Base-by-base conservation (phyloP, 2,113 vertebrate species). In the Corynorhinus townsendii region DNA sequence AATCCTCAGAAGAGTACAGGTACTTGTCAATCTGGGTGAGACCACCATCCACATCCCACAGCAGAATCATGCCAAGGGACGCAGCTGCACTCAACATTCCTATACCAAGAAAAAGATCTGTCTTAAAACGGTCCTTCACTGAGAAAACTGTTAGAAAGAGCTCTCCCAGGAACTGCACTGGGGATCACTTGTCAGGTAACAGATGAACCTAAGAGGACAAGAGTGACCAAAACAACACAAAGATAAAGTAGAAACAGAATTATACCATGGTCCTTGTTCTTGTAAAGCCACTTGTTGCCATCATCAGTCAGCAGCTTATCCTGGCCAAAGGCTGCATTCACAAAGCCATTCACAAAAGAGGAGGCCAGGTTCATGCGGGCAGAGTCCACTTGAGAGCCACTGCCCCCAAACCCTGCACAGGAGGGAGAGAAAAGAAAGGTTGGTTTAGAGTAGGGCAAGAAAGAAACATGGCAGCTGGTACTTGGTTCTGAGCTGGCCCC, bases 11-110 rank as follows among this genome's bases (percentile, higher is more conserved):
- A 1, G 99, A 99, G 95, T 99, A 99, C 22, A 99, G 98, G 94
- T 99, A 99, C 96, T 99, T 99, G 98, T 99, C 99, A 0, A 99
- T 99, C 98, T 99, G 99, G 0, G 99, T 99, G 79, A 99, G 99
- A 33, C 99, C 99, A 6, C 99, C 99, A 0, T 99, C 99, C 90
- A 99, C 99, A 0, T 99, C 99, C 99, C 99, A 99, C 62, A 99
- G 97, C 82, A 99, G 98, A 92, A 99, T 99, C 96, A 99, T 99
- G 66, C 99, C 99, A 96, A 99, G 98, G 0, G 99, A 99, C 1
- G 99, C 99, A 26, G 99, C 99, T 83, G 99, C 99, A 52, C 99
- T 99, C 97, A 99, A 94, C 99, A 99, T 99, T 26, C 99, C 99
- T 99, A 92, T 0, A 30, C n/a, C 89, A 97, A 54, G 40, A 97